Base-by-base conservation (phyloP, 2,113 vertebrate genomes). In the Dicrurus megarhynchus region DNA sequence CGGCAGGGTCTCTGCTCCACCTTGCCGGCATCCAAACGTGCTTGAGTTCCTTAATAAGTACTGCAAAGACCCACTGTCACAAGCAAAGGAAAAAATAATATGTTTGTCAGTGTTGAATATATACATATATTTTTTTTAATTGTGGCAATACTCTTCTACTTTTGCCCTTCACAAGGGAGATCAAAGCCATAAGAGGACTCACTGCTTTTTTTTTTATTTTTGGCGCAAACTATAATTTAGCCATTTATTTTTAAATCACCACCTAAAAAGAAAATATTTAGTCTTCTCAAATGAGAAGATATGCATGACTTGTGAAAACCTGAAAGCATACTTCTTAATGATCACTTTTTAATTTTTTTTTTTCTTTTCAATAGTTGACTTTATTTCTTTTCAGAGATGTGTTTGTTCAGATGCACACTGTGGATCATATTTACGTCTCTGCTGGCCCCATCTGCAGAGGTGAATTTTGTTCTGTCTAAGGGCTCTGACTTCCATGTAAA, bases 151-250 rank as follows among this genome's bases (percentile, higher is more conserved):
- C 96, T 98, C 97, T 97, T 97, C 97, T 97, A 96, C 97, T 99
- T 98, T 98, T 98, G 98, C 98, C 98, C 98, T 98, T 98, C 98
- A 98, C 98, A 98, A 98, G 98, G 99, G 99, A 99, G 99, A 98
- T 98, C 98, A 99, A 99, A 99, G 99, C 99, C 99, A 99, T 99
- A 99, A 98, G 98, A 98, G 98, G 98, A 99, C 98, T 98, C 98
- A 89, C 92, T 97, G 95, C 94, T 94, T 97, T 84, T 97, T 93
- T 93, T 49, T 97, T 93, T 94, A 47, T 93, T 97, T 97, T 97
- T 84, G 81, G 77, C 84, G 21, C 86, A 95, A 96, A 95, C 55
- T 89, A 92, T 95, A 91, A 82, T 96, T 95, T 97, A 95, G 90
- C 95, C 95, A 67, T 97, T 97, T 96, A 92, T 94, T 97, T 96